A percentile compares a stretch with the other conserved stretches of the same genome.
phyloP scores from a whole-genome alignment of 2,797 vertebrate species.

The Lepus townsendii region DNA sequence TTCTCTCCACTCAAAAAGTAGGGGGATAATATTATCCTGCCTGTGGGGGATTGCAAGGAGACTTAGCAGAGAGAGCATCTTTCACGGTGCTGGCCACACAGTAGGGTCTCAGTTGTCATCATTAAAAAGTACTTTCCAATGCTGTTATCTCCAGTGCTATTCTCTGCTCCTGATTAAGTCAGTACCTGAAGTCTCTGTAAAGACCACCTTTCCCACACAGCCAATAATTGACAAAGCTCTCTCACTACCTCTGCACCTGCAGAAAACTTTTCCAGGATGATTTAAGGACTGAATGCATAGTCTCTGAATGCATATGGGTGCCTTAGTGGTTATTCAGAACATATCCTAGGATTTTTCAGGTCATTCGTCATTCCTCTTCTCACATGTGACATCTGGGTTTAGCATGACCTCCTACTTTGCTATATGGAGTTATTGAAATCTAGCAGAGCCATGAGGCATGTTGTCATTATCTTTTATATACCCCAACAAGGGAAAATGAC shows the following conservation, averaged over 20 bases:
- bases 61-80: background rate
- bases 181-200: background rate
- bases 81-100: background rate
- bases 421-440: background rate
- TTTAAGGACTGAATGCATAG: background rate
- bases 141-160: background rate
- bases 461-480: background rate
- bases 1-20: background rate
- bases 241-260: background rate
- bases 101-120: background rate
- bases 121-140: background rate
- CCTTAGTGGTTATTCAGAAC: background rate
- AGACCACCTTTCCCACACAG: background rate
- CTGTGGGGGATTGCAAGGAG: background rate
- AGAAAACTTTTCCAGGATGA: background rate
- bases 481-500: background rate
- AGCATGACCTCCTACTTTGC: rapidly evolving
- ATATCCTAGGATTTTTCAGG: background rate
- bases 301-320: background rate
- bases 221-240: background rate
- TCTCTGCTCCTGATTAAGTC: background rate
- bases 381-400: background rate
- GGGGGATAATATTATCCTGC: background rate
- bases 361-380: background rate
- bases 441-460: background rate